Percentiles rank a stretch among this genome's conserved stretches.
phyloP scores from a whole-genome alignment of 2,113 vertebrate species.

The Mormoops blainvillei region DNA sequence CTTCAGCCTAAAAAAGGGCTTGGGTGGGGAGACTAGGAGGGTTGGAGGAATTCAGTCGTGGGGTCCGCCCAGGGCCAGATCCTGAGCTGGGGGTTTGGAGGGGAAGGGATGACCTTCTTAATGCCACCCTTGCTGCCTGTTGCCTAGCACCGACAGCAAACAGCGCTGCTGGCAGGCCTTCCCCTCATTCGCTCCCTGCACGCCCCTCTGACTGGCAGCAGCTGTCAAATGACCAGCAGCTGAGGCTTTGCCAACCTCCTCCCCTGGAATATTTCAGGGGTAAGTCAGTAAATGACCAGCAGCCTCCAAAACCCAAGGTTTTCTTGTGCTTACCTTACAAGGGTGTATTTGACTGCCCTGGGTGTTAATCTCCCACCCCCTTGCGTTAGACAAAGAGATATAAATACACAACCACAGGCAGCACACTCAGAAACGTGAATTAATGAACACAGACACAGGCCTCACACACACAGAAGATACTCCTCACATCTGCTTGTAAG shows the following conservation, averaged over 20 bases:
- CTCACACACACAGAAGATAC: not conserved
- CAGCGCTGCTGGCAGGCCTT: conserved; percentile 43
- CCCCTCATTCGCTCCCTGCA: not conserved
- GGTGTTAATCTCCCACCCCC: conserved; percentile 52
- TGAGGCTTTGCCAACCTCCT: conserved; percentile 64
- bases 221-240: conserved; percentile 58
- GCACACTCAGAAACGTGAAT: not conserved
- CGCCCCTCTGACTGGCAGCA: conserved; percentile 59
- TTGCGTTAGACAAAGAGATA: conserved; percentile 31
- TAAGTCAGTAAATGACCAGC: conserved; percentile 61
- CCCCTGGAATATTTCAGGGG: conserved; percentile 74
- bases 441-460: not conserved
- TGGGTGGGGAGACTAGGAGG: not conserved
- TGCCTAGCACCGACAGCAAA: conserved; percentile 75
- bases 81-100: not conserved
- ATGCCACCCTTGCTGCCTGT: conserved; percentile 41
- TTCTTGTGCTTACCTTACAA: conserved; percentile 74
- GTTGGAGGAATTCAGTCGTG: not conserved
- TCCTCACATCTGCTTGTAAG: not conserved
- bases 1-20: not conserved
- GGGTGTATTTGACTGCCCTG: conserved; percentile 55
- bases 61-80: not conserved
- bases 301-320: conserved; percentile 24
- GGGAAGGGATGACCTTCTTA: not conserved
- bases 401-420: conserved; percentile 53